Conservation (phyloP, 2,797 vertebrate genomes). For the Helarctos malayanus region DNA sequence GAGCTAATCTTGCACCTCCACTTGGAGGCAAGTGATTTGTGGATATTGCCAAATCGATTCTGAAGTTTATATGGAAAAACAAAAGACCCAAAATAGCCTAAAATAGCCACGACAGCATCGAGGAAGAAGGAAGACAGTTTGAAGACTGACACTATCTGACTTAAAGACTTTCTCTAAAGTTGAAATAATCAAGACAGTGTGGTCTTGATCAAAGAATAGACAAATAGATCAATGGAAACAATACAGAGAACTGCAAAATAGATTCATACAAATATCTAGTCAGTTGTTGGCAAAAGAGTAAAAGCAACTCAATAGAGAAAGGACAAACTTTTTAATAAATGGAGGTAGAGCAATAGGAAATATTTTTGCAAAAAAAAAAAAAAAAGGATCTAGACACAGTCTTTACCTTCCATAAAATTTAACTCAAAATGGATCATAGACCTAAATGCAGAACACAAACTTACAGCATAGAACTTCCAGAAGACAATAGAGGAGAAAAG, state of each 20-base stretch:
- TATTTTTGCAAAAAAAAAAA: background rate
- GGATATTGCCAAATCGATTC: background rate
- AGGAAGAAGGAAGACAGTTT: background rate
- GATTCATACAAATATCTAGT: background rate
- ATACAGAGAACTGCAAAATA: background rate
- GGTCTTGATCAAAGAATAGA: background rate
- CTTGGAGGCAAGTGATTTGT: background rate
- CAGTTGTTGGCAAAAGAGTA: background rate
- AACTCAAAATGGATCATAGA: constrained; percentile 12
- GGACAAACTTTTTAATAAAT: background rate
- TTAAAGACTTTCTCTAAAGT: background rate
- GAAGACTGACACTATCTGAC: background rate
- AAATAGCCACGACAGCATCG: background rate
- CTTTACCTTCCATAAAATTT: background rate
- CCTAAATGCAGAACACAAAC: background rate
- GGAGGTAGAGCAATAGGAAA: background rate
- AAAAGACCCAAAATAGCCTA: background rate
- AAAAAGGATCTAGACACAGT: background rate
- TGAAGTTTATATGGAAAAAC: background rate
- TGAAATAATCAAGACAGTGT: background rate
- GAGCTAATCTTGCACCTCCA: background rate
- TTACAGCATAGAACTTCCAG: background rate
- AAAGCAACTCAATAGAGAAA: background rate
- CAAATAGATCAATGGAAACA: background rate
- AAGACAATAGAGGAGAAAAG: background rate